phyloP scores from a whole-genome alignment of 2,888 invertebrate species.

The Cordilura impudica region DNA sequence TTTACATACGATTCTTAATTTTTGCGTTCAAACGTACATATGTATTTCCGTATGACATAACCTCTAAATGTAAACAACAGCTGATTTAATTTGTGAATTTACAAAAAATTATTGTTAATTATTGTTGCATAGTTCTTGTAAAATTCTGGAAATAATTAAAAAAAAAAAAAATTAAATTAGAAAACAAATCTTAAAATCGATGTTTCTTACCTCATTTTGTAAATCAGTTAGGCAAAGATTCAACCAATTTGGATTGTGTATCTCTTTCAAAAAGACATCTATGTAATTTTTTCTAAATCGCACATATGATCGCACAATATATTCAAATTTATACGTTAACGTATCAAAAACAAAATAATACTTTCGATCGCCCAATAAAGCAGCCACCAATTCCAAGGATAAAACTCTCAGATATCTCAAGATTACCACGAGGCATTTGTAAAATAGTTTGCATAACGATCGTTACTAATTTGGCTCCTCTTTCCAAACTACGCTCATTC shows the following conservation, averaged over 20 bases:
- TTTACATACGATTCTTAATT: too few species aligned
- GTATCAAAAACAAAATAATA: conserved; percentile 87
- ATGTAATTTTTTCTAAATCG: conserved; percentile 84
- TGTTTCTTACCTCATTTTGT: conserved; percentile 82
- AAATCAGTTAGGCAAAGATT: conserved; percentile 90
- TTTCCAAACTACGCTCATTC: conserved; percentile 80
- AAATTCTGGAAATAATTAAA: too few species aligned
- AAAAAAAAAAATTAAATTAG: too few species aligned
- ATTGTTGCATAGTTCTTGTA: too few species aligned
- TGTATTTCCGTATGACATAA: too few species aligned
- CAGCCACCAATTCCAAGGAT: conserved; percentile 85
- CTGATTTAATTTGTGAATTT: too few species aligned
- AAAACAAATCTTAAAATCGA: too few species aligned
- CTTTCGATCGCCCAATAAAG: conserved; percentile 81
- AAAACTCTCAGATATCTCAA: conserved; percentile 93
- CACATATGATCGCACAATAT: conserved; percentile 90
- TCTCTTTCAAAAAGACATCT: conserved; percentile 83
- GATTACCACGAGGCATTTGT: conserved; percentile 96
- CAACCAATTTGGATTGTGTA: conserved; percentile 84
- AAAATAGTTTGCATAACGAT: conserved; percentile 85
- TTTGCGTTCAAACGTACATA: too few species aligned
- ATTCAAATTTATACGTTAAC: conserved; percentile 94
- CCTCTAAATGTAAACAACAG: too few species aligned
- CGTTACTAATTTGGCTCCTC: conserved; percentile 82
- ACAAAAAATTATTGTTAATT: too few species aligned